These are phyloP conservation scores for Diploscapter pachys DNA, from an alignment of 1,140 invertebrate genomes.

Conservation along the genomic window DNA sequence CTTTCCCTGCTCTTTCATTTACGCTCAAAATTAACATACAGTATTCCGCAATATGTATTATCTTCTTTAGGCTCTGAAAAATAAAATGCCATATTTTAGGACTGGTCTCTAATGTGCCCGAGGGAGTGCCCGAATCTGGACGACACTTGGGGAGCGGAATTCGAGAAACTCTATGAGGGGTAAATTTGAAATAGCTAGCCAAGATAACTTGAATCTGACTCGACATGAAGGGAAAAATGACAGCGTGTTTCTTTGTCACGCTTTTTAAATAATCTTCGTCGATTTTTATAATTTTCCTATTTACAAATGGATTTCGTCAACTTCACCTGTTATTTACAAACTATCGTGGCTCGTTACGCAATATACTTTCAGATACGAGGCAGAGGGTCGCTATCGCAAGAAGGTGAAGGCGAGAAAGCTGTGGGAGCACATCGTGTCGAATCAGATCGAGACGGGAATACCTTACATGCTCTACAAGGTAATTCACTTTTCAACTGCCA, in stretches of 20 bases:
- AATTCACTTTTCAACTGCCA: not conserved
- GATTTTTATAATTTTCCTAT: not conserved
- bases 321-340: conserved; percentile 13
- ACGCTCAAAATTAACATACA: no score
- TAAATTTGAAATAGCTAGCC: conserved; percentile 57
- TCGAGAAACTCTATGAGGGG: conserved; percentile 81
- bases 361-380: conserved; percentile 73
- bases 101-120: conserved; percentile 96
- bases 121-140: conserved; percentile 82
- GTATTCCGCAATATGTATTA: no score
- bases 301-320: conserved; percentile 3
- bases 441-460: conserved; percentile 95
- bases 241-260: no score
- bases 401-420: conserved; percentile 80
- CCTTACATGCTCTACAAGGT: conserved; percentile 78
- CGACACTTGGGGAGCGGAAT: conserved; percentile 90
- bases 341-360: conserved; percentile 3
- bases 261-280: no score
- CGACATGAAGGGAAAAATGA: not conserved
- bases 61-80: no score
- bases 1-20: no score
- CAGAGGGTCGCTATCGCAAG: conserved; percentile 72
- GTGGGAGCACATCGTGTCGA: conserved; percentile 89
- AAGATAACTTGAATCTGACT: not conserved
- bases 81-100: conserved; percentile 41